Conservation (phyloP, 2,113 vertebrate species). For the Carettochelys insculpta region DNA sequence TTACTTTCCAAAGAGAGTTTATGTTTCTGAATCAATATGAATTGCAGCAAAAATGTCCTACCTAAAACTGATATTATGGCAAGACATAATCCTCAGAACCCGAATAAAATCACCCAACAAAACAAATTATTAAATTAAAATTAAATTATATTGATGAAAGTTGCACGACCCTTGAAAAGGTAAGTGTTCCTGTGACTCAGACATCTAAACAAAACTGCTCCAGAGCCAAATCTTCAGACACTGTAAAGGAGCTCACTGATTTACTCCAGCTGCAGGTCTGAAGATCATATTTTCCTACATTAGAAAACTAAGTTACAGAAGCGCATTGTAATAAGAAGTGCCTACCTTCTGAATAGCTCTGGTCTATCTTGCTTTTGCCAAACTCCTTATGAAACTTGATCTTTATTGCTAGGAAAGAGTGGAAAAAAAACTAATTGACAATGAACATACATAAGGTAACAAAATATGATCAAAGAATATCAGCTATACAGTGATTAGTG, state of each 20-base stretch:
- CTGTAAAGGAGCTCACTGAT: neutral
- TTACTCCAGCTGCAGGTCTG: neutral
- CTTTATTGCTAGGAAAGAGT: slow-evolving; percentile 21
- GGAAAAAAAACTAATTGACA: neutral
- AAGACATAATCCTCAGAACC: neutral
- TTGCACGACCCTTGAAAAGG: too few relatives aligned
- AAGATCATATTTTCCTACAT: neutral
- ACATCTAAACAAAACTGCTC: neutral
- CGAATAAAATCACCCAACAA: neutral
- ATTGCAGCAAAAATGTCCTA: neutral
- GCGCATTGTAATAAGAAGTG: neutral
- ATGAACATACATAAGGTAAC: neutral
- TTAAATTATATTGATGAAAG: fast-evolving
- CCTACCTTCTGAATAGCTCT: slow-evolving; percentile 69
- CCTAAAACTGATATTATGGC: neutral
- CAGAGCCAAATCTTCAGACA: neutral
- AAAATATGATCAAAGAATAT: neutral
- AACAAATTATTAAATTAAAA: neutral
- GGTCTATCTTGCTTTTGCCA: slow-evolving; percentile 67
- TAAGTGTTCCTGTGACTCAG: neutral
- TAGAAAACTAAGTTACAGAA: neutral
- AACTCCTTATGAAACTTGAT: slow-evolving; percentile 7
- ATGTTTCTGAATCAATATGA: neutral
- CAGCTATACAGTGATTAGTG: neutral
- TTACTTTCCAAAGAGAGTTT: neutral